Conservation (phyloP, 2,888 invertebrate genomes). For the Troides helena region DNA sequence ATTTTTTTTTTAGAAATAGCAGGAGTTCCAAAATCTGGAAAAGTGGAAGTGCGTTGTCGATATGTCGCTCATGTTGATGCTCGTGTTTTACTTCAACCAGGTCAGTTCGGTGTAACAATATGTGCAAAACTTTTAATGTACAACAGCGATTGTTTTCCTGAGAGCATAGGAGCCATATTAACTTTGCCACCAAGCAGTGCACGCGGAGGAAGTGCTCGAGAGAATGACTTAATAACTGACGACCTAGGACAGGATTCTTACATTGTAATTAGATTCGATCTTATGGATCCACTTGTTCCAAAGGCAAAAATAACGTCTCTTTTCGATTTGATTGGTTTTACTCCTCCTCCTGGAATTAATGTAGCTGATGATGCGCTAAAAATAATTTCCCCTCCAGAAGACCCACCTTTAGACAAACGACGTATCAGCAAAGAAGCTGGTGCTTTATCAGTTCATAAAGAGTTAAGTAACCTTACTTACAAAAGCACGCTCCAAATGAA, state of each 20-base stretch:
- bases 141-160: slow-evolving; percentile 51
- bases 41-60: slow-evolving; percentile 60
- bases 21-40: slow-evolving; percentile 60
- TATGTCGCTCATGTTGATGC: slow-evolving; percentile 66
- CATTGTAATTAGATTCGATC: slow-evolving; percentile 59
- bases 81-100: slow-evolving; percentile 58
- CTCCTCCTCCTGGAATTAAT: slow-evolving; percentile 42
- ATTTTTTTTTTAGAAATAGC: slow-evolving; percentile 66
- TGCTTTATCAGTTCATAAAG: slow-evolving; percentile 68
- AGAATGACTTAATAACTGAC: slow-evolving; percentile 49
- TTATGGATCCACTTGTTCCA: slow-evolving; percentile 53
- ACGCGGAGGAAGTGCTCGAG: slow-evolving; percentile 51
- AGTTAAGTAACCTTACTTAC: slow-evolving; percentile 59
- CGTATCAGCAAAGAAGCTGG: slow-evolving; percentile 62
- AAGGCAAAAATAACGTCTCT: slow-evolving; percentile 52
- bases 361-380: slow-evolving; percentile 48
- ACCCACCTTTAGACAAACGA: slow-evolving; percentile 52
- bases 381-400: slow-evolving; percentile 46
- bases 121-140: slow-evolving; percentile 52
- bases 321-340: slow-evolving; percentile 54
- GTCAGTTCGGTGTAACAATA: slow-evolving; percentile 53
- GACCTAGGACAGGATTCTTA: slow-evolving; percentile 58
- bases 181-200: slow-evolving; percentile 64
- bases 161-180: slow-evolving; percentile 49
- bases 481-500: slow-evolving; percentile 59